Evolutionary conservation across 2,888 invertebrate genomes (phyloP).

Genomic region (Halocaridina rubra): DNA sequence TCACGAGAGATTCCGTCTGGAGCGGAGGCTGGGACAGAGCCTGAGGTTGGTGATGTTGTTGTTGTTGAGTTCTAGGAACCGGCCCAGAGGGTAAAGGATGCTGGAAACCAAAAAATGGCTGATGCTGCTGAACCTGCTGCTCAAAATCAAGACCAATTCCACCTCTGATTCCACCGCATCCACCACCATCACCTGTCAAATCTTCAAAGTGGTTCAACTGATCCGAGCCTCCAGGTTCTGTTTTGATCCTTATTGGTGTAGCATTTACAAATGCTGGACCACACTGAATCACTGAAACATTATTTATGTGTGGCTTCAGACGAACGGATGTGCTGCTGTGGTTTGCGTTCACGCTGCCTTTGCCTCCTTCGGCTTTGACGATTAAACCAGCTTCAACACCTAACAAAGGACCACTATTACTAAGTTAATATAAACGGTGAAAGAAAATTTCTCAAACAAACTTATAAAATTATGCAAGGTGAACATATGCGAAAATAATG

Average conservation of each 20-base stretch:
- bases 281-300: constrained; percentile 55
- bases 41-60: no score
- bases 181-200: no score
- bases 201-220: no score
- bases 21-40: not conserved
- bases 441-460: no score
- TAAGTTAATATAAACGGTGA: not conserved
- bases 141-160: no score
- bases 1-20: not conserved
- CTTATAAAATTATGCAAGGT: no score
- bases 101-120: no score
- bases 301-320: constrained; percentile 28
- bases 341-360: not conserved
- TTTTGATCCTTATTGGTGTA: constrained; percentile 36
- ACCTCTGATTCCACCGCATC: no score
- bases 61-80: no score
- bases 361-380: constrained; percentile 30
- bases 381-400: constrained; percentile 32
- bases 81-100: no score
- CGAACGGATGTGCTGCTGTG: constrained; percentile 6
- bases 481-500: no score
- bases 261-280: constrained; percentile 48
- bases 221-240: constrained; percentile 34
- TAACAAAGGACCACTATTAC: not conserved
- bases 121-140: constrained; percentile 22